Evolutionary conservation across 2,888 invertebrate genomes (phyloP).

Genomic region (Troides aeacus): DNA sequence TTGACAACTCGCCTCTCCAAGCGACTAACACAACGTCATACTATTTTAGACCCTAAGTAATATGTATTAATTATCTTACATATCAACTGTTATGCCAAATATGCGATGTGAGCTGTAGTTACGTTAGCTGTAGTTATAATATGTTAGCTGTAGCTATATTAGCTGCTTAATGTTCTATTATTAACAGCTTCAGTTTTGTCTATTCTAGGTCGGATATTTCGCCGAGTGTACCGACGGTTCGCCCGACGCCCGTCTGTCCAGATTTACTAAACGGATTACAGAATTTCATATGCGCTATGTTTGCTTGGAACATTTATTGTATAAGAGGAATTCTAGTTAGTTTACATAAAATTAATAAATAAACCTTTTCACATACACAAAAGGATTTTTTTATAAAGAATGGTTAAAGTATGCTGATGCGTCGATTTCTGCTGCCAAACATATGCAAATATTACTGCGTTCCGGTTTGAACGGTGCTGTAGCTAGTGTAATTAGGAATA

Average conservation of each 20-base stretch:
- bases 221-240: not conserved
- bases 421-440: too few species aligned
- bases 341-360: not conserved
- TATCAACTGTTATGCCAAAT: not conserved
- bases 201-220: slow-evolving; percentile 12
- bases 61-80: too few species aligned
- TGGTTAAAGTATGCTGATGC: too few species aligned
- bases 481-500: too few species aligned
- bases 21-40: too few species aligned
- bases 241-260: slow-evolving; percentile 10
- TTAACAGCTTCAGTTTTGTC: not conserved
- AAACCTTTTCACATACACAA: not conserved
- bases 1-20: too few species aligned
- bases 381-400: not conserved
- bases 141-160: not conserved
- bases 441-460: too few species aligned
- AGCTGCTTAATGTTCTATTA: not conserved
- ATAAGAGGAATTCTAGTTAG: not conserved
- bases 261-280: not conserved
- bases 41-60: too few species aligned
- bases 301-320: not conserved
- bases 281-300: not conserved
- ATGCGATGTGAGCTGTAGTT: not conserved
- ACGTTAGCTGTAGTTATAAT: too few species aligned
- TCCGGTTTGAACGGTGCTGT: too few species aligned